These are phyloP conservation scores for Lacanobia oleracea DNA, from an alignment of 2,888 invertebrate genomes.

Conservation along the genomic window DNA sequence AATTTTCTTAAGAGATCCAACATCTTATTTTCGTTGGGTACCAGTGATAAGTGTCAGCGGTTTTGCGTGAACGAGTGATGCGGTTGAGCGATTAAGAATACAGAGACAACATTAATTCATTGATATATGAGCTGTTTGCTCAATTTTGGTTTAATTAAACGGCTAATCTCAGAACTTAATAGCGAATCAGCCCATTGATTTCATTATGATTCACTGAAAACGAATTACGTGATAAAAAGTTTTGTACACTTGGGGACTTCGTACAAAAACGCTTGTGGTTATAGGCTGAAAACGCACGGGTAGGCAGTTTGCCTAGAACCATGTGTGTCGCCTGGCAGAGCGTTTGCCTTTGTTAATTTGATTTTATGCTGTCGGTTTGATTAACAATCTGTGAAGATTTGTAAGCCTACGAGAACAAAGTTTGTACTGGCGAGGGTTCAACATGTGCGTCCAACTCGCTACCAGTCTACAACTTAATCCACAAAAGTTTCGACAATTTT, in stretches of 20 bases:
- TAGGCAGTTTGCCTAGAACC: background rate
- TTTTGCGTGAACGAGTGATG: background rate
- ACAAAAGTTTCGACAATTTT: conserved; percentile 73
- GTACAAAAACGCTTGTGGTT: background rate
- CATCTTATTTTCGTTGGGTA: conserved; percentile 70
- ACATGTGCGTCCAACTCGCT: conserved; percentile 30
- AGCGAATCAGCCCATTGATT: background rate
- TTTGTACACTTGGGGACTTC: background rate
- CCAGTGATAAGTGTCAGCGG: conserved; percentile 63
- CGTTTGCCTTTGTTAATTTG: background rate
- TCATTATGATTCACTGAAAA: background rate
- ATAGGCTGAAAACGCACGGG: background rate
- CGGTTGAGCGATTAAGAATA: background rate
- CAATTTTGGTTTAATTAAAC: background rate
- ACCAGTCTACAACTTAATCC: conserved; percentile 64
- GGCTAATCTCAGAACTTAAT: too few species aligned
- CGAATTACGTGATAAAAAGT: background rate
- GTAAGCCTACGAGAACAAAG: background rate
- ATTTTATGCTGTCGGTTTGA: background rate
- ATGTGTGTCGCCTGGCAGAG: background rate
- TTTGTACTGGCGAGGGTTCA: background rate
- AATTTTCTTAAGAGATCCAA: conserved; percentile 87
- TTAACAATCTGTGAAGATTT: background rate
- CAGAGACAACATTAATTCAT: background rate
- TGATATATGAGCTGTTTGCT: background rate